Evolutionary conservation across 2,888 invertebrate genomes (phyloP).

Genomic region (Megalurothrips usitatus): DNA sequence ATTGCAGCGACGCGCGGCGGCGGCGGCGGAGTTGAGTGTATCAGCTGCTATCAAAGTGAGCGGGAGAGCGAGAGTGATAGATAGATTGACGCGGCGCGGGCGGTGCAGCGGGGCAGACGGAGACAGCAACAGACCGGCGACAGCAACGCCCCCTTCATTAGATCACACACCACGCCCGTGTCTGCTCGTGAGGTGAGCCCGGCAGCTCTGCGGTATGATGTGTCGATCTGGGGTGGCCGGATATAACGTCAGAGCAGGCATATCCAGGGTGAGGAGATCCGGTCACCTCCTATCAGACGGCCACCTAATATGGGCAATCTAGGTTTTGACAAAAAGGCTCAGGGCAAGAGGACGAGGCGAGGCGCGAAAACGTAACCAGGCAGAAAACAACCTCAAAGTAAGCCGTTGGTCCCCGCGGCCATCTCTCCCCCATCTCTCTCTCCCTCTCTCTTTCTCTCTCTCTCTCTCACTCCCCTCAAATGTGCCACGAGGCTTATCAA

Average conservation of each 20-base stretch:
- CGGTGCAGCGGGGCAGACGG: neutral
- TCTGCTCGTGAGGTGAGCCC: no score
- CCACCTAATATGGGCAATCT: no score
- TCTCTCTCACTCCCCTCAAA: neutral
- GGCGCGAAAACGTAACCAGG: constrained; percentile 10
- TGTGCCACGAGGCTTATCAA: neutral
- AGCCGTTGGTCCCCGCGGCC: neutral
- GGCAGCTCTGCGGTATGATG: neutral
- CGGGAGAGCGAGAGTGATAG: constrained; percentile 12
- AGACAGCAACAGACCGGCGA: neutral
- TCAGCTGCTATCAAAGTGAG: constrained; percentile 24
- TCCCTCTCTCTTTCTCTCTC: no score
- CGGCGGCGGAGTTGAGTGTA: constrained; percentile 7
- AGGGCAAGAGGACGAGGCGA: neutral
- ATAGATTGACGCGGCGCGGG: neutral
- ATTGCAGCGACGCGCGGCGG: neutral
- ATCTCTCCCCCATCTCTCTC: neutral
- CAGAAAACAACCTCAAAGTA: constrained; percentile 16
- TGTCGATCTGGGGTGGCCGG: no score
- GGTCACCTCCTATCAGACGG: no score
- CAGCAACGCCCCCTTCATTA: neutral
- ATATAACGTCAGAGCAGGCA: no score
- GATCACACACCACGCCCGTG: neutral
- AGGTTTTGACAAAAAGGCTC: no score
- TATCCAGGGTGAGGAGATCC: no score